Conservation (phyloP, 2,797 vertebrate genomes). For the Crocodylus rhombifer region DNA sequence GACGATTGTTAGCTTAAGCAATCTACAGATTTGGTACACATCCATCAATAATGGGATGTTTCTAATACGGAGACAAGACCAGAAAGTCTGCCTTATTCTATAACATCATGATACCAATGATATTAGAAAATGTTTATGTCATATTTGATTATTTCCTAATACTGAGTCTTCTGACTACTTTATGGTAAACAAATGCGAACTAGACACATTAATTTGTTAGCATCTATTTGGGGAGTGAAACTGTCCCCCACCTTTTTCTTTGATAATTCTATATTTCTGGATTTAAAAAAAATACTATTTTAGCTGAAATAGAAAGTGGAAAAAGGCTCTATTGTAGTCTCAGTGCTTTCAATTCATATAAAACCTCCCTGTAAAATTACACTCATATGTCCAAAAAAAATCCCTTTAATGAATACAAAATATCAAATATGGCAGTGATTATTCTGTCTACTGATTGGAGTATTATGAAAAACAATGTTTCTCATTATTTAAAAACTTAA, state of each 20-base stretch:
- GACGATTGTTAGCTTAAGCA: neutral
- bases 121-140: neutral
- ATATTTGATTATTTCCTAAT: neutral
- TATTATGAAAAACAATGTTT: slow-evolving; percentile 39
- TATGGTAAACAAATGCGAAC: neutral
- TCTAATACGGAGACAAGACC: neutral
- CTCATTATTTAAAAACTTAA: neutral
- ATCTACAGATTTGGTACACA: neutral
- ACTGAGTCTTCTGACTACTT: neutral
- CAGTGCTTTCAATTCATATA: slow-evolving; percentile 52
- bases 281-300: slow-evolving; percentile 26
- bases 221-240: neutral
- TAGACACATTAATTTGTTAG: neutral
- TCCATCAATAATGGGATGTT: neutral
- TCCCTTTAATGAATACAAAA: slow-evolving; percentile 51
- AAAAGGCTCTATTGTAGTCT: slow-evolving; percentile 30
- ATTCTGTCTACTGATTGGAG: slow-evolving; percentile 38
- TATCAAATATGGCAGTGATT: slow-evolving; percentile 68
- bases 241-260: slow-evolving; percentile 31
- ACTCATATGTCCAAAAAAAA: slow-evolving; percentile 66
- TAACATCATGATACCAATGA: neutral
- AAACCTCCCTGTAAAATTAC: slow-evolving; percentile 64
- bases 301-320: slow-evolving; percentile 46
- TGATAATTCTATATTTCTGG: slow-evolving; percentile 27
- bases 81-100: neutral